Evolutionary conservation across 2,888 invertebrate genomes (phyloP).

Genomic region (Cerastis leucographa): DNA sequence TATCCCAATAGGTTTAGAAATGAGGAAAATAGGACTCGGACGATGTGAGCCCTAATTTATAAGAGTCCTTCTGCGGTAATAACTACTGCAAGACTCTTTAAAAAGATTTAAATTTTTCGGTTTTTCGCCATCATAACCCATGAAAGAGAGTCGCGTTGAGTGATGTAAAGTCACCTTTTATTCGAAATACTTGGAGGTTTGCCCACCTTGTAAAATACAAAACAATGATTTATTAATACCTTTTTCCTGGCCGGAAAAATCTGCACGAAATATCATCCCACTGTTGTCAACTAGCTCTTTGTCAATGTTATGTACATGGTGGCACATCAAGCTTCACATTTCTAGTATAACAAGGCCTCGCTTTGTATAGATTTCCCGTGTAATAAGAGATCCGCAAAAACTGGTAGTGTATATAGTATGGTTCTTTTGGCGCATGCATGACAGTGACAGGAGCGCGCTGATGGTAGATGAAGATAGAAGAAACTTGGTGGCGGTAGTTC

Average conservation of each 20-base stretch:
- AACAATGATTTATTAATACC: conserved; percentile 56
- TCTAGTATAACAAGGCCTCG: too few relatives aligned
- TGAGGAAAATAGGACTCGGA: too few relatives aligned
- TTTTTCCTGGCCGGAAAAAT: conserved; percentile 41
- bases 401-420: too few relatives aligned
- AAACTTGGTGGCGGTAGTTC: background rate
- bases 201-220: conserved; percentile 53
- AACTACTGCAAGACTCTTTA: background rate
- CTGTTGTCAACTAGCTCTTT: conserved; percentile 14
- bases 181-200: conserved; percentile 51
- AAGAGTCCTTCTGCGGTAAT: background rate
- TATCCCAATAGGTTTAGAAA: background rate
- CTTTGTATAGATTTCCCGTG: too few relatives aligned
- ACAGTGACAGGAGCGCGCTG: background rate
- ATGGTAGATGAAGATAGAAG: too few relatives aligned
- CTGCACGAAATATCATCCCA: background rate
- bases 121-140: background rate
- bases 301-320: background rate
- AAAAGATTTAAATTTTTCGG: background rate
- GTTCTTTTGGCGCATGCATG: background rate
- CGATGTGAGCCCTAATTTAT: too few relatives aligned
- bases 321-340: too few relatives aligned
- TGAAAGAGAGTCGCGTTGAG: conserved; percentile 5
- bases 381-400: too few relatives aligned
- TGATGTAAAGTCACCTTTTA: conserved; percentile 39